Percentiles rank a stretch among this genome's conserved stretches.
Conservation (phyloP, 2,888 invertebrate genomes). For the Sialis fuliginosa region DNA sequence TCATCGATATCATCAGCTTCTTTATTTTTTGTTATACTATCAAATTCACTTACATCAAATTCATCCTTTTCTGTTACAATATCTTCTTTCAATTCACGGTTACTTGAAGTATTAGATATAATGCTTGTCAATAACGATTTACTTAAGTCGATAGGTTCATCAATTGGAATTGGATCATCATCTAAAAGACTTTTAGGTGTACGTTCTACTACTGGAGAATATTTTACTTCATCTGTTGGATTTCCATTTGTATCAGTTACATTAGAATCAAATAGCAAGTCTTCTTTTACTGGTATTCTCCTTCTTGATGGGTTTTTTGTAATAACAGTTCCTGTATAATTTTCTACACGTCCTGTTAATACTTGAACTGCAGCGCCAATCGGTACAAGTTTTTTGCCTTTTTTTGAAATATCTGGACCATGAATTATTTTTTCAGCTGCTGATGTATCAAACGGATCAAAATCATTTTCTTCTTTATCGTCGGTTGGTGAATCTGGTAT, state of each 20-base stretch:
- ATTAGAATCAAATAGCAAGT: conserved; percentile 47
- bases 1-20: conserved; percentile 44
- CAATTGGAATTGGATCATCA: conserved; percentile 42
- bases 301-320: conserved; percentile 32
- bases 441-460: conserved; percentile 75
- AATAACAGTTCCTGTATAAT: conserved; percentile 42
- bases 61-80: conserved; percentile 11
- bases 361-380: conserved; percentile 78
- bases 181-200: conserved; percentile 47
- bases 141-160: conserved; percentile 55
- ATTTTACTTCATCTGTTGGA: conserved; percentile 2
- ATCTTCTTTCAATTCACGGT: conserved; percentile 31
- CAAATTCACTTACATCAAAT: conserved; percentile 30
- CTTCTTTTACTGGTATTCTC: conserved; percentile 30
- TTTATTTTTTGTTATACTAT: conserved; percentile 19
- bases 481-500: conserved; percentile 73
- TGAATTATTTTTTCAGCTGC: conserved; percentile 71
- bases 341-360: conserved; percentile 65
- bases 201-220: conserved; percentile 11
- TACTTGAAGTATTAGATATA: conserved; percentile 55
- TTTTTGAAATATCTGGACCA: conserved; percentile 50
- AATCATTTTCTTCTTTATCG: conserved; percentile 43
- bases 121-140: conserved; percentile 38
- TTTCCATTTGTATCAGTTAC: conserved; percentile 28
- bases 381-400: conserved; percentile 63